Percentiles rank a stretch among this genome's conserved stretches.
Evolutionary conservation across 2,113 vertebrate genomes (phyloP).

Genomic region (Danionella cerebrum): DNA sequence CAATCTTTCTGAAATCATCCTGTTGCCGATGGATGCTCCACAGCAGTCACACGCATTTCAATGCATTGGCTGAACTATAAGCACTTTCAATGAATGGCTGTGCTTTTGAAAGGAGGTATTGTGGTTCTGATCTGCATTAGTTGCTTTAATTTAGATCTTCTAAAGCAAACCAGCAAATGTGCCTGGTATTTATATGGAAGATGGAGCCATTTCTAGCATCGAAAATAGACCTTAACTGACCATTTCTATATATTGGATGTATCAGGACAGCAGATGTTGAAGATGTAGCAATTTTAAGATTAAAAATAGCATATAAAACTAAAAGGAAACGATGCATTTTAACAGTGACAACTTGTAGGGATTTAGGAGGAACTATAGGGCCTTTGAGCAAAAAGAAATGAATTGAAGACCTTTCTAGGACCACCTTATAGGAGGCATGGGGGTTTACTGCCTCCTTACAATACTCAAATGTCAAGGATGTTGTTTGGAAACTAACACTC

Average conservation of each 20-base stretch:
- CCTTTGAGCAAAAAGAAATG: background rate
- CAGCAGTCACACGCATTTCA: constrained; percentile 14
- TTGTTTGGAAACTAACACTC: background rate
- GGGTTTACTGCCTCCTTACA: constrained; percentile 7
- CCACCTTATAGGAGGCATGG: background rate
- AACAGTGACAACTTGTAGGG: too few species aligned
- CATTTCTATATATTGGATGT: too few species aligned
- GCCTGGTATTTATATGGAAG: too few species aligned
- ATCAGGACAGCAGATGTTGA: too few species aligned
- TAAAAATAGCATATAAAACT: too few species aligned
- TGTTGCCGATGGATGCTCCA: constrained; percentile 57
- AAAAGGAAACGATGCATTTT: too few species aligned
- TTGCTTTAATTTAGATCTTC: constrained; percentile 44
- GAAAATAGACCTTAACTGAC: too few species aligned
- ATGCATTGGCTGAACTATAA: constrained; percentile 1
- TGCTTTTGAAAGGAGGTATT: constrained; percentile 24
- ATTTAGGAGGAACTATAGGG: background rate
- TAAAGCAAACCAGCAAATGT: constrained; percentile 31
- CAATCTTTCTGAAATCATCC: constrained; percentile 41
- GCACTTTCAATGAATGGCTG: background rate
- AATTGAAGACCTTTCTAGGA: background rate
- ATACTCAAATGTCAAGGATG: background rate
- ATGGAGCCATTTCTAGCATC: constrained; percentile 15
- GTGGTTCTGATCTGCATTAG: constrained; percentile 36
- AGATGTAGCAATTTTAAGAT: too few species aligned